Base-by-base conservation (phyloP, 2,797 vertebrate species). In the Neoniphon sammara region DNA sequence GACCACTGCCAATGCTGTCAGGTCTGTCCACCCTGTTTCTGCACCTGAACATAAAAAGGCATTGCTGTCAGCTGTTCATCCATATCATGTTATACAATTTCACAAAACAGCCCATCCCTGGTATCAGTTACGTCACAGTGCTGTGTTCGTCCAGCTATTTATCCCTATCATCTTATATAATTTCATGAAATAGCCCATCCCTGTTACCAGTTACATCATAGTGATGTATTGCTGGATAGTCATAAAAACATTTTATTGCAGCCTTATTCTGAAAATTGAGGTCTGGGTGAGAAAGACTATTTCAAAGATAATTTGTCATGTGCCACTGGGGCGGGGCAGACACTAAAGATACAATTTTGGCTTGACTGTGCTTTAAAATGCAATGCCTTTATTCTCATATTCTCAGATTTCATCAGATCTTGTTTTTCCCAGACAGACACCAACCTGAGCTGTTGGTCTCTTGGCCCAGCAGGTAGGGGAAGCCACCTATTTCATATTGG, bases 401-500 rank as follows among this genome's bases (percentile, higher is more conserved):
- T 34, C 7, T 34, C 7, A 8, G 12, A 6, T 31, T 56, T 31
- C 15, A 31, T 7, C 7, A 56, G 1, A 31, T 31, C 7, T 60
- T 11, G n/a, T 3, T 23, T n/a, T 39, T 27, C 36, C 34, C 55
- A 31, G 9, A 27, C 36, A 34, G 46, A 64, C 58, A 73, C 84
- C 4, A 79, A 97, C 96, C 97, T 87, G 95, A 95, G 91, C 92
- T 85, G 87, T 97, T 96, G 85, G 91, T 93, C 85, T 99, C 97
- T 0, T 94, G 92, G 7, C 96, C 97, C 59, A 98, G 91, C 75
- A 97, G 96, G 75, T 97, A 95, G 0, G 97, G 97, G 88, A 99
- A 98, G n/a, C 94, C 94, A 1, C 94, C 90, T 50, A 96, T 94
- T 84, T 97, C 95, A 64, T 94, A 95, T 81, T 95, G 94, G 50